A percentile compares a stretch with the other conserved stretches of the same genome.
These are phyloP conservation scores for Macrophya alboannulata DNA, from an alignment of 2,888 invertebrate genomes.

Conservation along the genomic window DNA sequence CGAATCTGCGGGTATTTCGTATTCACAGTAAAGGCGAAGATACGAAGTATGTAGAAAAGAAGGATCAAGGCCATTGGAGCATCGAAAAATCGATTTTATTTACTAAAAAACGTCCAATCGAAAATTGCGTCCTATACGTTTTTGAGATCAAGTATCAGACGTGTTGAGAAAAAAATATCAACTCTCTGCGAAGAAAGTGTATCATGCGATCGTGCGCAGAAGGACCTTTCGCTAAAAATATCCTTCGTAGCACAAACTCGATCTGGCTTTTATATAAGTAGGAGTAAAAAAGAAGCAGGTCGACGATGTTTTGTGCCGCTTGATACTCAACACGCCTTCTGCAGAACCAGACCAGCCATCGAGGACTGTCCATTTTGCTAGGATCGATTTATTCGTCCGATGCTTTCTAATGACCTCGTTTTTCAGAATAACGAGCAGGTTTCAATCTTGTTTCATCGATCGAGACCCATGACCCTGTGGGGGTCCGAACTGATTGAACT, in stretches of 20 bases:
- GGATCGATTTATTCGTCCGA: constrained; percentile 30
- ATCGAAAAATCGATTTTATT: neutral
- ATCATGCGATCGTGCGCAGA: no score
- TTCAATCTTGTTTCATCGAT: constrained; percentile 12
- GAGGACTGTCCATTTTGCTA: constrained; percentile 16
- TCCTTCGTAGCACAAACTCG: neutral
- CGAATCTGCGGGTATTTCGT: no score
- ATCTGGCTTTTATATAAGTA: neutral
- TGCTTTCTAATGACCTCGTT: constrained; percentile 8
- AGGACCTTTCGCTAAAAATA: neutral
- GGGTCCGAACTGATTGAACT: neutral
- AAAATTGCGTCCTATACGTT: neutral
- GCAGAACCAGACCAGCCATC: constrained; percentile 1
- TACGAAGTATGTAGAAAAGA: no score
- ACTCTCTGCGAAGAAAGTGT: neutral
- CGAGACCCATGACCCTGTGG: neutral
- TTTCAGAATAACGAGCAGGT: constrained; percentile 9
- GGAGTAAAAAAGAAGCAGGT: neutral
- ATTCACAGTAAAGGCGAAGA: no score
- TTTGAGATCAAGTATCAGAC: neutral
- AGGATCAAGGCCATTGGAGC: no score
- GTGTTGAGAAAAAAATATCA: neutral
- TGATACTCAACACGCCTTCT: neutral
- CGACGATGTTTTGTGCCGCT: neutral
- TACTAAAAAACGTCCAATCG: neutral